These are phyloP conservation scores for Acridotheres tristis DNA, from an alignment of 2,797 vertebrate species.

Conservation along the genomic window DNA sequence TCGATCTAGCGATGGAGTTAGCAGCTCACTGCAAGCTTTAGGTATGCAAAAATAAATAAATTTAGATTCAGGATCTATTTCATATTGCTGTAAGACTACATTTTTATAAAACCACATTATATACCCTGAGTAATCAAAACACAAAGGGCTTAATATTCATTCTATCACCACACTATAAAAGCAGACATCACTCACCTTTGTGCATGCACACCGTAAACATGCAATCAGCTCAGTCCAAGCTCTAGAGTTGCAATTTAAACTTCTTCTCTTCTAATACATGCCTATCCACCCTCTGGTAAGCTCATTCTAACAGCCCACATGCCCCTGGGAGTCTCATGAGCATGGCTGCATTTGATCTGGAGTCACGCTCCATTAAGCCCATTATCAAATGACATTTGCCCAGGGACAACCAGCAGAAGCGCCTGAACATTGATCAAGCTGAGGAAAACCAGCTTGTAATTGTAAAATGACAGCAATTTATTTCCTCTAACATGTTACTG, in stretches of 20 bases:
- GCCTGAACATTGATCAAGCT: neutral
- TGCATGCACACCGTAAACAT: neutral
- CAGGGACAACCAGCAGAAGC: neutral
- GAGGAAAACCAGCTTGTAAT: neutral
- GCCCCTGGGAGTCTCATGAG: neutral
- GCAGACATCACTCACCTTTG: neutral
- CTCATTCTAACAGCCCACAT: neutral
- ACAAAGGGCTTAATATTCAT: neutral
- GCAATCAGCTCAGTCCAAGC: neutral
- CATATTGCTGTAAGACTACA: neutral
- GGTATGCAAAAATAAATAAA: neutral
- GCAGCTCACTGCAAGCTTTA: constrained; percentile 90
- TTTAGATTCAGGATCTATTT: neutral
- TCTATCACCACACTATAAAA: neutral
- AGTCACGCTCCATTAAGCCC: neutral
- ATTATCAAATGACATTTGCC: neutral
- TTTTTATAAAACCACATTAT: neutral
- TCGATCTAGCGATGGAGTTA: constrained; percentile 90
- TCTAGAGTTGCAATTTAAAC: neutral
- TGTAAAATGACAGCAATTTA: neutral
- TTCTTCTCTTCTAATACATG: neutral
- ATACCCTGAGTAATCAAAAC: neutral
- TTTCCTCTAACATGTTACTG: neutral
- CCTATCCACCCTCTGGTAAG: neutral
- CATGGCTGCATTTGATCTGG: neutral